Evolutionary conservation across 2,888 invertebrate genomes (phyloP).

Genomic region (Clostera curtula): DNA sequence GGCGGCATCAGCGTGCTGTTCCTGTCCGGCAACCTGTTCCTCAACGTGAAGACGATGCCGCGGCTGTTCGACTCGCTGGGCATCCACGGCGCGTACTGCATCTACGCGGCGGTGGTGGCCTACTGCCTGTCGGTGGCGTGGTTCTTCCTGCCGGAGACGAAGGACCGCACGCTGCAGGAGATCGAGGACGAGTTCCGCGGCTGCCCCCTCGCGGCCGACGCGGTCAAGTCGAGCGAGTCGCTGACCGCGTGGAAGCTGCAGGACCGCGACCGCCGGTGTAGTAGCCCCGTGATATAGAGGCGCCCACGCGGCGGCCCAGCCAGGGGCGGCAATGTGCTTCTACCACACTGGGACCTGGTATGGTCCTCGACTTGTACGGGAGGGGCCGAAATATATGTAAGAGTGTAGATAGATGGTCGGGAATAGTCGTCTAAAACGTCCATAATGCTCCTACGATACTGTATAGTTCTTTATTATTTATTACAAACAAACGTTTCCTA

Average conservation of each 20-base stretch:
- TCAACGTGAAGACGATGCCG: constrained; percentile 42
- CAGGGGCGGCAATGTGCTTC: too few species aligned
- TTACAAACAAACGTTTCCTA: too few species aligned
- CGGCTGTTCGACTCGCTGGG: constrained; percentile 35
- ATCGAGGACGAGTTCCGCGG: constrained; percentile 53
- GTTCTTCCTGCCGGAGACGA: constrained; percentile 49
- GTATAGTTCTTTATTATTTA: too few species aligned
- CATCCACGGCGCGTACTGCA: constrained; percentile 39
- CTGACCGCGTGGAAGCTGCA: constrained; percentile 32
- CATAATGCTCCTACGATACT: too few species aligned
- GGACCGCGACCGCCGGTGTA: constrained; percentile 32
- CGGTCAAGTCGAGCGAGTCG: constrained; percentile 37
- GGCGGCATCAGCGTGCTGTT: constrained; percentile 48
- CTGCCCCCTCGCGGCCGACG: constrained; percentile 31
- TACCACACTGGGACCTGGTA: too few species aligned
- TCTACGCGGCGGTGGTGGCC: constrained; percentile 37
- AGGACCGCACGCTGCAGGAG: constrained; percentile 48
- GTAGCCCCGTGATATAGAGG: constrained; percentile 30
- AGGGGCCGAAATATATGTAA: too few species aligned
- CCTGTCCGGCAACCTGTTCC: constrained; percentile 41
- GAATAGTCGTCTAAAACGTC: too few species aligned
- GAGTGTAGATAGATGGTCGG: too few species aligned
- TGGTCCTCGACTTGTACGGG: too few species aligned
- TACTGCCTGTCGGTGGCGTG: constrained; percentile 39
- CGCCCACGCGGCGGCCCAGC: too few species aligned